Conservation (phyloP, 2,113 vertebrate species). For the Misgurnus anguillicaudatus region DNA sequence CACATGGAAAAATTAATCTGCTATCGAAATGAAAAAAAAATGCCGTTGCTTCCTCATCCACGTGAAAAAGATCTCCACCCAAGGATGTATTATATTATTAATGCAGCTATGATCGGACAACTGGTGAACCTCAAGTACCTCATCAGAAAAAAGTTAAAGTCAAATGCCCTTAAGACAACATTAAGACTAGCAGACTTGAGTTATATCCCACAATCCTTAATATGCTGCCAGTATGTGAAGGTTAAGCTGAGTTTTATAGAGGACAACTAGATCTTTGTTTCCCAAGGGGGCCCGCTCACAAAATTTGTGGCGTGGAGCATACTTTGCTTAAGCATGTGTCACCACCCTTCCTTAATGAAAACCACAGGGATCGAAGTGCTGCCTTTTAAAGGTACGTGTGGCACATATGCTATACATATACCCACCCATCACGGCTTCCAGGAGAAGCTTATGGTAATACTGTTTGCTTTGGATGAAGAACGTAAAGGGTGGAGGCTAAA, state of each 20-base stretch:
- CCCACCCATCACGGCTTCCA: not conserved
- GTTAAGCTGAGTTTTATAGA: slow-evolving; percentile 13
- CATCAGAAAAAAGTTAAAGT: slow-evolving; percentile 7
- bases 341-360: slow-evolving; percentile 48
- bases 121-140: not conserved
- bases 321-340: slow-evolving; percentile 22
- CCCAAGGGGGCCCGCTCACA: slow-evolving; percentile 27
- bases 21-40: slow-evolving; percentile 37
- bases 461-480: slow-evolving; percentile 24
- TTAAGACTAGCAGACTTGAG: slow-evolving; percentile 22
- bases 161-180: slow-evolving; percentile 35
- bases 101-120: not conserved
- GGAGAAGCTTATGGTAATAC: not conserved
- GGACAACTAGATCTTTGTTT: slow-evolving; percentile 56
- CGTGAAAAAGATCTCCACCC: slow-evolving; percentile 43
- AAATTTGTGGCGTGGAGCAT: slow-evolving; percentile 3
- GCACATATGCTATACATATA: not conserved
- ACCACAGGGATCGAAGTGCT: slow-evolving; percentile 37
- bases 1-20: slow-evolving; percentile 50
- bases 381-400: slow-evolving; percentile 30
- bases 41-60: slow-evolving; percentile 42
- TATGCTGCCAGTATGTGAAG: slow-evolving; percentile 38
- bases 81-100: slow-evolving; percentile 30
- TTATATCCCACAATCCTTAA: slow-evolving; percentile 47
- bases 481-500: slow-evolving; percentile 5